These are phyloP conservation scores for Polyergus mexicanus DNA, from an alignment of 1,140 invertebrate genomes.

Conservation along the genomic window DNA sequence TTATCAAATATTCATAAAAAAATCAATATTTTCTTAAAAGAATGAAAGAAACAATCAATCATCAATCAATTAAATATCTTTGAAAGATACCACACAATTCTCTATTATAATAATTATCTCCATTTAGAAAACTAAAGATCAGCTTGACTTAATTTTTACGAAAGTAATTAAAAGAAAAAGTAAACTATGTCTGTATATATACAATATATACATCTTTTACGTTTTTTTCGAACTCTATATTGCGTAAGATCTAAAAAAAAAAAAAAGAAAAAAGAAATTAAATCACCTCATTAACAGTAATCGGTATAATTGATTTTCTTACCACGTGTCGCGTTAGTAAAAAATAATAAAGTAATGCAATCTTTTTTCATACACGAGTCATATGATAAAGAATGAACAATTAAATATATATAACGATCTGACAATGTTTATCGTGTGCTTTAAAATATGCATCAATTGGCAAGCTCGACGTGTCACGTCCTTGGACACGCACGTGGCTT, in stretches of 20 bases:
- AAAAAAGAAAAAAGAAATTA: neutral
- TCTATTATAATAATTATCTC: neutral
- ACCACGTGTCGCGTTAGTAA: neutral
- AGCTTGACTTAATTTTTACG: neutral
- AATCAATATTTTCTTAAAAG: neutral
- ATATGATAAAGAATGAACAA: conserved; percentile 18
- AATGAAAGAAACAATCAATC: neutral
- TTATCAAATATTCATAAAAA: neutral
- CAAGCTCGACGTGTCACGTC: neutral
- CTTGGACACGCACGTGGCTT: conserved; percentile 21
- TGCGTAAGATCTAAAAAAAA: neutral
- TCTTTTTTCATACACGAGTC: neutral
- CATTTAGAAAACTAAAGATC: neutral
- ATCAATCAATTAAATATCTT: neutral
- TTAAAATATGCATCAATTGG: conserved; percentile 50
- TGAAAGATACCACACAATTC: neutral
- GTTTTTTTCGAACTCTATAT: too few relatives aligned
- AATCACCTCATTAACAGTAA: neutral
- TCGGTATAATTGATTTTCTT: neutral
- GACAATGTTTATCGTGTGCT: neutral
- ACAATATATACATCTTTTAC: too few relatives aligned
- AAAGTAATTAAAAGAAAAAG: neutral
- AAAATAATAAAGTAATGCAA: neutral
- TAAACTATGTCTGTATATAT: neutral
- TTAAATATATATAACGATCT: neutral